These are phyloP conservation scores for Eonycteris spelaea DNA, from an alignment of 2,113 vertebrate species.

Conservation along the genomic window DNA sequence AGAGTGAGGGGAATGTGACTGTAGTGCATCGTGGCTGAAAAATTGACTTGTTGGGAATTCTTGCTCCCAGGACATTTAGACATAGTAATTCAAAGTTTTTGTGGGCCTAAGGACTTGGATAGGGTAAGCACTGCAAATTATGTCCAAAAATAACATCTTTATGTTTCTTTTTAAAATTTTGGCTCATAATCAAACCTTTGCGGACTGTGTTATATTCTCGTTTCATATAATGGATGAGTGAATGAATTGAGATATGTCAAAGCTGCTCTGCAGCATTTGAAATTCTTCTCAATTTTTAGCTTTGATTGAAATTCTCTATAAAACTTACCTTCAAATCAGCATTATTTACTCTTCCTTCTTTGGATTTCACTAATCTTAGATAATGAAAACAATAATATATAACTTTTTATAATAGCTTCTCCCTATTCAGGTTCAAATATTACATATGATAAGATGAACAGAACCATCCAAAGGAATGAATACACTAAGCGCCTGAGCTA, in stretches of 20 bases:
- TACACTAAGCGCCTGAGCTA: background rate
- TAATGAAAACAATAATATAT: background rate
- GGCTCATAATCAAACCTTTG: constrained; percentile 40
- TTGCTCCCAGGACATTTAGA: constrained; percentile 26
- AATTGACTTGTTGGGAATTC: constrained; percentile 46
- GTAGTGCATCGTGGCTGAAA: constrained; percentile 51
- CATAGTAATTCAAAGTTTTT: constrained; percentile 54
- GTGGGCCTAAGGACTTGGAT: constrained; percentile 53
- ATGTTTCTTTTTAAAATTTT: constrained; percentile 48
- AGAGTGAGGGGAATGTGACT: constrained; percentile 30
- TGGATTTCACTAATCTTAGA: constrained; percentile 18
- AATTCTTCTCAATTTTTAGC: constrained; percentile 40
- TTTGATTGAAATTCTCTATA: constrained; percentile 24
- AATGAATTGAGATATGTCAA: constrained; percentile 30
- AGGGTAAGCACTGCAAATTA: constrained; percentile 43
- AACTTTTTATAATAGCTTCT: constrained; percentile 12
- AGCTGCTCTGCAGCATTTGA: constrained; percentile 28
- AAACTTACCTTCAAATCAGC: background rate
- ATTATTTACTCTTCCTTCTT: constrained; percentile 1
- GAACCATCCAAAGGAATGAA: background rate
- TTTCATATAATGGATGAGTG: constrained; percentile 28
- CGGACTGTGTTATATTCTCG: constrained; percentile 30
- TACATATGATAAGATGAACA: background rate
- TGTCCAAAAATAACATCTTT: constrained; percentile 66
- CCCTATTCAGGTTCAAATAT: constrained; percentile 1